Percentiles rank a stretch among this genome's conserved stretches.
phyloP scores from a whole-genome alignment of 2,113 vertebrate species.

The Pterocles burchelli region DNA sequence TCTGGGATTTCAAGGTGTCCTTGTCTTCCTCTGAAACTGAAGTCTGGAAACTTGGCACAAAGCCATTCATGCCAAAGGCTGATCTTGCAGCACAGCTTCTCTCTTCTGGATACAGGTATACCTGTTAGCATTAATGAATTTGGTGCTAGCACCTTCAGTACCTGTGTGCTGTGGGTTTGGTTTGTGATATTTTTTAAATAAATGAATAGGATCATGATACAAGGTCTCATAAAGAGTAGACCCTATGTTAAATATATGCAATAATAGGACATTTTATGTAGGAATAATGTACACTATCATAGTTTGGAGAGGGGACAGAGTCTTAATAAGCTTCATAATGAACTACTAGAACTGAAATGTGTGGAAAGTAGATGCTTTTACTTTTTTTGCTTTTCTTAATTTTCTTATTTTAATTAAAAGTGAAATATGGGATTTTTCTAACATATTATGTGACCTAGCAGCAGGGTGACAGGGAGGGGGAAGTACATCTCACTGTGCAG shows the following conservation, averaged over 20 bases:
- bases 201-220: background rate
- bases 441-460: background rate
- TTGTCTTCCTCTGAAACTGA: constrained; percentile 4
- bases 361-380: background rate
- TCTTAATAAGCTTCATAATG: background rate
- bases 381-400: background rate
- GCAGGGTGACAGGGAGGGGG: background rate
- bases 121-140: background rate
- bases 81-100: background rate
- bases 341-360: background rate
- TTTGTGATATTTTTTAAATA: background rate
- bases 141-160: background rate
- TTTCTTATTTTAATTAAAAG: background rate
- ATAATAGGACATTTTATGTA: background rate
- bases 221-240: background rate
- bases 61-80: background rate
- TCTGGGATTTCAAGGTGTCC: constrained; percentile 22
- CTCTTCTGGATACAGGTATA: background rate
- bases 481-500: background rate
- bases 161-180: background rate
- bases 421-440: background rate
- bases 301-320: background rate
- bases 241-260: background rate
- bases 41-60: background rate
- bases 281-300: background rate